phyloP scores from a whole-genome alignment of 1,140 invertebrate genomes.

The Anoplophora glabripennis region DNA sequence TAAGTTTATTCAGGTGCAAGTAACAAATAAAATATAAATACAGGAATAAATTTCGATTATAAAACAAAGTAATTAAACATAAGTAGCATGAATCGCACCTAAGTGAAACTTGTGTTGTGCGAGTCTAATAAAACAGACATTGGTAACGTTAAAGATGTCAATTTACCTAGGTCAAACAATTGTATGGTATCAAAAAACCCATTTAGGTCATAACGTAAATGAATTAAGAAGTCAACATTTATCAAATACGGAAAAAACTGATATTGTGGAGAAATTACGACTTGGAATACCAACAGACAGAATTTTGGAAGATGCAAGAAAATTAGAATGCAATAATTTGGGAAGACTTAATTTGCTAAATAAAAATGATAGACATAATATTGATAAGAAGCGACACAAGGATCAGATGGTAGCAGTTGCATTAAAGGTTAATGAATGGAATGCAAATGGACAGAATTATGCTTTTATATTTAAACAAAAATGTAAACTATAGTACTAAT shows the following conservation, averaged over 20 bases:
- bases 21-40: not conserved
- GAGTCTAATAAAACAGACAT: no score
- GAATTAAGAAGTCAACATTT: conserved; percentile 16
- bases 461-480: conserved; percentile 21
- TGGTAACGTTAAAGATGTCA: no score
- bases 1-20: not conserved
- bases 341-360: conserved; percentile 17
- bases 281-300: conserved; percentile 11
- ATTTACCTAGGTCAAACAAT: not conserved
- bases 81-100: no score
- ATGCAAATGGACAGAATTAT: conserved; percentile 21
- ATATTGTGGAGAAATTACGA: conserved; percentile 16
- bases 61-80: no score
- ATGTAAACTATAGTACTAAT: conserved; percentile 1
- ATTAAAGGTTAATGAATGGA: conserved; percentile 23
- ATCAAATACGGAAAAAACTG: conserved; percentile 10
- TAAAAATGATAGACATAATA: conserved; percentile 20
- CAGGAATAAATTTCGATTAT: no score
- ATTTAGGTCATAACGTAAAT: conserved; percentile 18
- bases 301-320: conserved; percentile 22
- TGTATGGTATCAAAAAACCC: conserved; percentile 18
- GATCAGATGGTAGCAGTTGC: conserved; percentile 18
- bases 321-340: not conserved
- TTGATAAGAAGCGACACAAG: conserved; percentile 15
- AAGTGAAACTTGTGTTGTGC: no score